Evolutionary conservation across 1,140 invertebrate species (phyloP), one percentile per base, ranked within the genome.

Genomic region (Periplaneta americana): DNA sequence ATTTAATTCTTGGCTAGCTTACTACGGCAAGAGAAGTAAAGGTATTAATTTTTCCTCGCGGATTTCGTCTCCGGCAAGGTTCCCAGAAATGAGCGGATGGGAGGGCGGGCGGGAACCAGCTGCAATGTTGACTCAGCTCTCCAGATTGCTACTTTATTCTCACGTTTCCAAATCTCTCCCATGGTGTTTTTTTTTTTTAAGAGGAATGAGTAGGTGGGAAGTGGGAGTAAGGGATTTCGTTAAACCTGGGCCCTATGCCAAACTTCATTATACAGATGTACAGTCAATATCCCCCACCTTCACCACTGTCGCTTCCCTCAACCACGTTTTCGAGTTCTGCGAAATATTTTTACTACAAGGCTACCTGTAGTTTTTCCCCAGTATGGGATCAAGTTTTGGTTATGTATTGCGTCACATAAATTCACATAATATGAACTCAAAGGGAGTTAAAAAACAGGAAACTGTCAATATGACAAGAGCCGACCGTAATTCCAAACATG

Each of bases 131-230:
- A 77, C 35, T 77, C 75, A 77, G 75, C 75, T 36, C 75, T 34
- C 75, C 22, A 22, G 31, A 77, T 77, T 77, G 75, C 75, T 77
- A 77, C 75, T 77, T 77, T 77, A 77, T 77, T 77, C 35, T 77
- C 75, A 77, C 75, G 75, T 77, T 77, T 77, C 31, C 2, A 77
- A 77, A 77, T 77, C 75, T 77, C 75, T 34, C 75, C 75, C 32
- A 18, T 34, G 75, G 75, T 28, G 15, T 31, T 77, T 9, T 33
- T 77, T 77, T 76, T 33, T 22, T 6, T 76, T 33, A n/a, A 33
- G 75, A 9, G 75, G 75, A 77, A 77, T 33, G 75, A 18, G 75
- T 66, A 4, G 48, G 28, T 9, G 22, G n/a, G n/a, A 66, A 66
- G 48, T 28, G 48, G n/a, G 48, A 66, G 48, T n/a, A n/a, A 15